Base-by-base conservation (phyloP, 2,888 invertebrate genomes). In the Galerucella calmariensis region DNA sequence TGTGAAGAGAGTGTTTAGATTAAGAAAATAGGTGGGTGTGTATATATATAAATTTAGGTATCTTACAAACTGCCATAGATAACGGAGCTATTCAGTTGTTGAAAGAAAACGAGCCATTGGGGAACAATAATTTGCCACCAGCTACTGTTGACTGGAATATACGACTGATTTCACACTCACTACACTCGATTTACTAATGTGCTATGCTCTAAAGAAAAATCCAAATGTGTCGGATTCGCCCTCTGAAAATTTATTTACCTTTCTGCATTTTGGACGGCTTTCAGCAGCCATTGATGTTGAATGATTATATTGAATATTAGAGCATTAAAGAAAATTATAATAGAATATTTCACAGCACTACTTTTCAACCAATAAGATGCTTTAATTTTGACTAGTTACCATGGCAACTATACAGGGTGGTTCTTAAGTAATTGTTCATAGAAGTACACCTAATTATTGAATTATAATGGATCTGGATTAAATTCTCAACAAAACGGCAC, bases 81-180 rank as follows among this genome's bases (percentile, higher is more conserved):
- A 69, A 65, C 48, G 41, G 69, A 73, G 65, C 62, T 66, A 51
- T 58, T 73, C 69, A 48, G 51, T 67, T 71, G 77, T 73, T 77
- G 74, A 77, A 70, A 74, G 72, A 70, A 68, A 75, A 77, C 70
- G 67, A 73, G 69, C 46, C 77, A 61, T 70, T 12, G 20, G 77
- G 77, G 77, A 73, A 73, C 74, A 74, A 77, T 77, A 77, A 77
- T 70, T 75, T 62, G 63, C 74, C 72, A 67, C 72, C 67, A 72
- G 63, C 76, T 73, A 67, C 68, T 73, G 74, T 70, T 70, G 77
- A 77, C 77, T 73, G 46, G 73, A 61, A 77, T 73, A 75, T 74
- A 77, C 72, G 69, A 67, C 71, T 69, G 76, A 69, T 69, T 66
- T 59, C 41, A 53, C 24, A 69, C 73, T 65, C 63, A 73, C 69